These are phyloP conservation scores for Eretmochelys imbricata DNA, from an alignment of 2,113 vertebrate species.

Conservation along the genomic window DNA sequence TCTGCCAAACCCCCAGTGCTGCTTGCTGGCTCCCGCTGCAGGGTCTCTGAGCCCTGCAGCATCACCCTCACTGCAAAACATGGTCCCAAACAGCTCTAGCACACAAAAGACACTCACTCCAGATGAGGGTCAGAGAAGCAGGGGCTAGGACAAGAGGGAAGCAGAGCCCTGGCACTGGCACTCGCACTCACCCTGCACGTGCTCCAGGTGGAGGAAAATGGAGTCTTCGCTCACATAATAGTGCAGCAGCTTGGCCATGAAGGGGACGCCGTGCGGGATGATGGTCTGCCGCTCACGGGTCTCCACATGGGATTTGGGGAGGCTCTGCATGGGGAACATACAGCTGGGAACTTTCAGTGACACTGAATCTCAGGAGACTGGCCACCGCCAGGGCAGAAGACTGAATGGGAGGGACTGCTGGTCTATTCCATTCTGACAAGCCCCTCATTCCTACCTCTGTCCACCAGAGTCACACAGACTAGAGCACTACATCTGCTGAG, in stretches of 20 bases:
- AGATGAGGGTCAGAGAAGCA: neutral
- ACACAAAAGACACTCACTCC: neutral
- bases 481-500: neutral
- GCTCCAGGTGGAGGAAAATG: conserved; percentile 94
- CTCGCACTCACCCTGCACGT: conserved; percentile 87
- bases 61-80: neutral
- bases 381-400: neutral
- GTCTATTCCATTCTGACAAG: neutral
- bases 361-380: neutral
- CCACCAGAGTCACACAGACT: neutral
- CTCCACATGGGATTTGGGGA: conserved; percentile 89
- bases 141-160: neutral
- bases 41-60: neutral
- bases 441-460: neutral
- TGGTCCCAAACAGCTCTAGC: neutral
- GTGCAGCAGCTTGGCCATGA: conserved; percentile 92
- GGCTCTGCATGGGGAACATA: conserved; percentile 80
- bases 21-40: neutral
- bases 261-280: conserved; percentile 95
- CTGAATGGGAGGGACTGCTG: neutral
- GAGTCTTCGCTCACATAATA: conserved; percentile 95
- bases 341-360: neutral
- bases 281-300: conserved; percentile 89
- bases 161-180: neutral
- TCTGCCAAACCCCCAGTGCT: neutral